Conservation (phyloP, 2,113 vertebrate genomes). For the Chunga burmeisteri region DNA sequence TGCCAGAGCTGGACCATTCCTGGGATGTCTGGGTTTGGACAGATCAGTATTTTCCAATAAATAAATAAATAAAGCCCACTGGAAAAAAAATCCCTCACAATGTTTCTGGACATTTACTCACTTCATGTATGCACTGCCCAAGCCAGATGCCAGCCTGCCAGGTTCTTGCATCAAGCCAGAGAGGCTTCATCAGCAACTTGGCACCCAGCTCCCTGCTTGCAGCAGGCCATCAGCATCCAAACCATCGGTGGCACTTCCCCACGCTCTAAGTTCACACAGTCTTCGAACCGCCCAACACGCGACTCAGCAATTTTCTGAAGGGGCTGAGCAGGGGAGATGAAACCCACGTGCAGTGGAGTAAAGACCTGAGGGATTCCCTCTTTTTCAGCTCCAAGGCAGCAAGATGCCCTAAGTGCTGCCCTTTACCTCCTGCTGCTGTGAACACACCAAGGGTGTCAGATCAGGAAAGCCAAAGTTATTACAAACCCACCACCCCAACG, state of each 20-base stretch:
- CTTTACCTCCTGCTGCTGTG: not conserved
- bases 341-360: rapidly evolving
- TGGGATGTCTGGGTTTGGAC: not conserved
- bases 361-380: not conserved
- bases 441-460: not conserved
- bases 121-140: rapidly evolving
- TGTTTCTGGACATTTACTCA: not conserved
- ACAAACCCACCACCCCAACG: not conserved
- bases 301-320: not conserved
- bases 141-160: not conserved
- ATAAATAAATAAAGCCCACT: not conserved
- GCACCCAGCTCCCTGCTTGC: not conserved
- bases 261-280: rapidly evolving
- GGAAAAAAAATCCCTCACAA: not conserved
- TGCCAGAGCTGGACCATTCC: not conserved
- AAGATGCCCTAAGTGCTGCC: not conserved
- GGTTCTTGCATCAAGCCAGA: not conserved
- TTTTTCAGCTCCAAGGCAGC: not conserved
- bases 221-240: not conserved
- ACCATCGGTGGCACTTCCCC: not conserved
- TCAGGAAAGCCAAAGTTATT: not conserved
- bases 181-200: not conserved
- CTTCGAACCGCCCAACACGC: rapidly evolving
- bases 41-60: not conserved
- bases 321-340: not conserved